These are phyloP conservation scores for Aquatica leii DNA, from an alignment of 2,888 invertebrate genomes.

Conservation along the genomic window DNA sequence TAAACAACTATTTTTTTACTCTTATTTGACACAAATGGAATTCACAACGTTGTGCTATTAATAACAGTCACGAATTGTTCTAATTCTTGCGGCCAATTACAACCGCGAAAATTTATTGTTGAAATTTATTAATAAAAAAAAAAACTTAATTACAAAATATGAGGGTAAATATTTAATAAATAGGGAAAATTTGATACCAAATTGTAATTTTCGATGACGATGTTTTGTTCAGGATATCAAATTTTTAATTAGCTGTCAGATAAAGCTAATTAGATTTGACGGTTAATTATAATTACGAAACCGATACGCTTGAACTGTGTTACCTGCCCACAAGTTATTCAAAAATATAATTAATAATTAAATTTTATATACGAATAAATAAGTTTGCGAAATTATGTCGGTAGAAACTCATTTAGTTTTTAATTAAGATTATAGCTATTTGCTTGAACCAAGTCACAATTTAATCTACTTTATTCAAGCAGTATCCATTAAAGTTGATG, in stretches of 20 bases:
- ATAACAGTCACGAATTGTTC: background rate
- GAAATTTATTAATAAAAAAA: background rate
- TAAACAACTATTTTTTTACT: background rate
- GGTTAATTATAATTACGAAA: constrained; percentile 56
- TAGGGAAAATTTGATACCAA: constrained; percentile 18
- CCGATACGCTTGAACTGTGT: constrained; percentile 48
- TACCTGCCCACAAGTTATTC: constrained; percentile 43
- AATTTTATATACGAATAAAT: constrained; percentile 47
- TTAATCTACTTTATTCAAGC: constrained; percentile 44
- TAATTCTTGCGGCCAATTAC: too few species aligned
- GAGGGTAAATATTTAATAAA: constrained; percentile 7
- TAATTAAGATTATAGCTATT: constrained; percentile 52
- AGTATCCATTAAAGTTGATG: constrained; percentile 37
- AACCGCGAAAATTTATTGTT: too few species aligned
- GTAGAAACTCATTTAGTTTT: constrained; percentile 51
- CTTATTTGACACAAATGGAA: constrained; percentile 5
- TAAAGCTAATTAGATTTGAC: constrained; percentile 58
- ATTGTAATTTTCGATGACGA: constrained; percentile 42
- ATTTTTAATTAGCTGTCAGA: constrained; percentile 60
- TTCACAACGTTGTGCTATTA: background rate
- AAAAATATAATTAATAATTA: constrained; percentile 46
- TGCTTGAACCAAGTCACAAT: constrained; percentile 47
- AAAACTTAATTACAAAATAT: background rate
- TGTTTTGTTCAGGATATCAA: constrained; percentile 53
- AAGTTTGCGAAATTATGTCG: constrained; percentile 46